Conservation (phyloP, 1,140 invertebrate species). For the Apis laboriosa region DNA sequence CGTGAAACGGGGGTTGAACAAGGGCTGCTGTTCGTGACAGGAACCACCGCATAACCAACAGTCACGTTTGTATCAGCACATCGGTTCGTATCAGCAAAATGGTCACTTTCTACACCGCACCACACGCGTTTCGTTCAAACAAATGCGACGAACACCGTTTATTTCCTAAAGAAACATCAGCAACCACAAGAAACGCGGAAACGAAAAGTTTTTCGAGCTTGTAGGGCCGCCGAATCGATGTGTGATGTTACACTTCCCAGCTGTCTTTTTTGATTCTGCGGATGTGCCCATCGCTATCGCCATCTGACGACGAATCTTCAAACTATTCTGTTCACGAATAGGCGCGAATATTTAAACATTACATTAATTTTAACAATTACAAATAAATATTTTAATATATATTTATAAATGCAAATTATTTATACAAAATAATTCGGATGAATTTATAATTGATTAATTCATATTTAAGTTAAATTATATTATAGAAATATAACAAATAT, state of each 20-base stretch:
- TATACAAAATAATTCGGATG: too few species aligned
- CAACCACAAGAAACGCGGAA: slow-evolving; percentile 45
- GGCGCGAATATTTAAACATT: slow-evolving; percentile 26
- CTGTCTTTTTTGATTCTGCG: slow-evolving; percentile 78
- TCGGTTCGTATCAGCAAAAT: slow-evolving; percentile 21
- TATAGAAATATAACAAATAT: too few species aligned
- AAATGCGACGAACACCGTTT: slow-evolving; percentile 20
- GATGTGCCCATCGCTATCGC: slow-evolving; percentile 61
- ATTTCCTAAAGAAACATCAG: slow-evolving; percentile 15
- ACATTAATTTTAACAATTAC: background rate
- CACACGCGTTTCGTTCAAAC: slow-evolving; percentile 42
- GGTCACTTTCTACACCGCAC: slow-evolving; percentile 53
- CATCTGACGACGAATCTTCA: slow-evolving; percentile 54
- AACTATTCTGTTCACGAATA: background rate
- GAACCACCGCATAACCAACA: slow-evolving; percentile 71
- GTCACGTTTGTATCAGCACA: slow-evolving; percentile 60
- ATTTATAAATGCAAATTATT: background rate
- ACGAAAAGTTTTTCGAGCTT: slow-evolving; percentile 64
- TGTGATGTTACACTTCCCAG: slow-evolving; percentile 75
- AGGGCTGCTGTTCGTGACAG: slow-evolving; percentile 64
- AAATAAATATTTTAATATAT: background rate
- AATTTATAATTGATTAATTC: too few species aligned
- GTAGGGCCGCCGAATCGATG: slow-evolving; percentile 74
- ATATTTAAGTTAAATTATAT: too few species aligned
- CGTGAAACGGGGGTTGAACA: slow-evolving; percentile 69